phyloP scores from a whole-genome alignment of 1,140 invertebrate species.

The Eriocheir sinensis region DNA sequence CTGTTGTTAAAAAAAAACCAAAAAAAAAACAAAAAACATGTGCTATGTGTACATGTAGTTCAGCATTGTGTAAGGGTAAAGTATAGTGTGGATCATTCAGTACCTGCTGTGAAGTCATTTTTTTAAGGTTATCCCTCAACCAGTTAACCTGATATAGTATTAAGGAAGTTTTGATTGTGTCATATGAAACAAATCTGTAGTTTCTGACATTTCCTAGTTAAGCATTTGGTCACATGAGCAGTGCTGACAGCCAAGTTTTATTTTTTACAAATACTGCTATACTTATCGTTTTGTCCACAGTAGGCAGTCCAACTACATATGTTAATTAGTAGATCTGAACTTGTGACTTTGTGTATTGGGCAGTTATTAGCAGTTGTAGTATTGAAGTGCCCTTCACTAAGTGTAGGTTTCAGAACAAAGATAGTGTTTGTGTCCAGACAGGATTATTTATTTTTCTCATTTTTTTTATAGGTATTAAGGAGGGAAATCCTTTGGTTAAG shows the following conservation, averaged over 20 bases:
- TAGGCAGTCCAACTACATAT: background rate
- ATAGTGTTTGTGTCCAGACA: slow-evolving; percentile 23
- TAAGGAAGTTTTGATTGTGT: background rate
- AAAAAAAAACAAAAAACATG: too few species aligned
- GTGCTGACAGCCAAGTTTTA: background rate
- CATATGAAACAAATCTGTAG: background rate
- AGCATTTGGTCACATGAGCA: background rate
- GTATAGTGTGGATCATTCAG: slow-evolving; percentile 23
- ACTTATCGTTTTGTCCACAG: slow-evolving; percentile 5
- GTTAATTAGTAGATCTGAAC: slow-evolving; percentile 59
- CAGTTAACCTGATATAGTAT: background rate
- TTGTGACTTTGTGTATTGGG: slow-evolving; percentile 7
- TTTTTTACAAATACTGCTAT: background rate
- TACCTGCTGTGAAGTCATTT: background rate
- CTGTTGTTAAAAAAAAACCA: too few species aligned
- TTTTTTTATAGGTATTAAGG: slow-evolving; percentile 44
- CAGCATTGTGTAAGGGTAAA: background rate
- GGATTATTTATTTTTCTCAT: background rate
- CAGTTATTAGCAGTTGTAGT: slow-evolving; percentile 36
- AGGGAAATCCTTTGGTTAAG: slow-evolving; percentile 38
- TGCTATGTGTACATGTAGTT: background rate
- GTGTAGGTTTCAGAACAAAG: slow-evolving; percentile 30
- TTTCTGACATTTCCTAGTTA: slow-evolving; percentile 3
- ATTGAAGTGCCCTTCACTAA: slow-evolving; percentile 21
- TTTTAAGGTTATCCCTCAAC: background rate